Evolutionary conservation across 2,797 vertebrate genomes (phyloP).

Genomic region (Onychomys arenicola): DNA sequence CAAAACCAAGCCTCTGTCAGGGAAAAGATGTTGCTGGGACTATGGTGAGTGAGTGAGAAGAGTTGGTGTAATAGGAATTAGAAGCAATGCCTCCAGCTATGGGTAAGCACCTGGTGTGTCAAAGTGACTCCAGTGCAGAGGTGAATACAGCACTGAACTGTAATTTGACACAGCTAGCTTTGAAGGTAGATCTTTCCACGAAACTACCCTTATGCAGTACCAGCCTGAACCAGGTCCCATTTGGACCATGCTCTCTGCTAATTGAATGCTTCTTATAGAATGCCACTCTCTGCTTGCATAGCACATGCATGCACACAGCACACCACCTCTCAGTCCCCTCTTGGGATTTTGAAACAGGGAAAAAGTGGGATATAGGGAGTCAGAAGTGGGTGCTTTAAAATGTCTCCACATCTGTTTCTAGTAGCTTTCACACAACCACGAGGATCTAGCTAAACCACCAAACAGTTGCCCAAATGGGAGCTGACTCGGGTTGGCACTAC

Average conservation of each 20-base stretch:
- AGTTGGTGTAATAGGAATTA: neutral
- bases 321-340: neutral
- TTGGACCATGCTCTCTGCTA: neutral
- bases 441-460: neutral
- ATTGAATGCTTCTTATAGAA: neutral
- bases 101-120: neutral
- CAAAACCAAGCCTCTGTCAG: neutral
- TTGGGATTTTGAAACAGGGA: neutral
- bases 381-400: neutral
- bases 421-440: neutral
- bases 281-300: fast-evolving
- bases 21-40: neutral
- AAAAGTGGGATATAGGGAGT: neutral
- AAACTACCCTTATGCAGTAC: too few species aligned
- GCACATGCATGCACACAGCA: fast-evolving
- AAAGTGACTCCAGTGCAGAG: slow-evolving; percentile 4
- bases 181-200: neutral
- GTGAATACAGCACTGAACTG: too few species aligned
- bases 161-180: neutral
- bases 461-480: neutral
- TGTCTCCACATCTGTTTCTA: neutral
- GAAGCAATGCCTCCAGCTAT: neutral
- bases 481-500: neutral
- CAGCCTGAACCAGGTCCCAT: neutral
- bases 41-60: neutral